These are phyloP conservation scores for Enhydra lutris DNA, from an alignment of 2,113 vertebrate genomes.

Conservation along the genomic window DNA sequence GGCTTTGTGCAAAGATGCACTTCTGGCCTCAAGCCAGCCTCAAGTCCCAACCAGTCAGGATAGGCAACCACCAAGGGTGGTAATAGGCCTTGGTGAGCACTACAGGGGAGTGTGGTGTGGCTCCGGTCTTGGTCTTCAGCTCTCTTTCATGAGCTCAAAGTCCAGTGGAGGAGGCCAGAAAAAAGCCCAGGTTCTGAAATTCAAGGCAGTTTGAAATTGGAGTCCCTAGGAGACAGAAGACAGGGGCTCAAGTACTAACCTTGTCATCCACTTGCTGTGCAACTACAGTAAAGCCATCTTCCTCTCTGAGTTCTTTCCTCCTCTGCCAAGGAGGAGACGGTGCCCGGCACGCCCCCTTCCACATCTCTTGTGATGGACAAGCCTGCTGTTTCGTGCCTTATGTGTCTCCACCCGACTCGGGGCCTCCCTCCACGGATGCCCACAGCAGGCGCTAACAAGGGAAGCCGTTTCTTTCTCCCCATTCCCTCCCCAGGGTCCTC, in stretches of 20 bases:
- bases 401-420: rapidly evolving
- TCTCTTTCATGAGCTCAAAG: not conserved
- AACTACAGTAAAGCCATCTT: not conserved
- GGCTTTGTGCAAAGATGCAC: not conserved
- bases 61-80: not conserved
- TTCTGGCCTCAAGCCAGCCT: not conserved
- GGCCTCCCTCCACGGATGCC: not conserved
- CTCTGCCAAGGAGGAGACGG: not conserved
- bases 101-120: not conserved
- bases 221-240: no score
- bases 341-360: not conserved
- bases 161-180: not conserved
- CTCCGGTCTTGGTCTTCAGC: not conserved
- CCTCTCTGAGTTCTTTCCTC: not conserved
- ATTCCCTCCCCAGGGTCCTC: not conserved
- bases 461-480: not conserved
- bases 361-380: not conserved
- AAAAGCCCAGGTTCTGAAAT: not conserved
- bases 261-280: not conserved
- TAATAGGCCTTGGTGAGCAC: not conserved
- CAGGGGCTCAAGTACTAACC: not conserved
- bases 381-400: not conserved
- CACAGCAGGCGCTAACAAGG: not conserved
- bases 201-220: not conserved
- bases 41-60: not conserved